These are phyloP conservation scores for Magallana angulata DNA, from an alignment of 1,140 invertebrate genomes.

Conservation along the genomic window DNA sequence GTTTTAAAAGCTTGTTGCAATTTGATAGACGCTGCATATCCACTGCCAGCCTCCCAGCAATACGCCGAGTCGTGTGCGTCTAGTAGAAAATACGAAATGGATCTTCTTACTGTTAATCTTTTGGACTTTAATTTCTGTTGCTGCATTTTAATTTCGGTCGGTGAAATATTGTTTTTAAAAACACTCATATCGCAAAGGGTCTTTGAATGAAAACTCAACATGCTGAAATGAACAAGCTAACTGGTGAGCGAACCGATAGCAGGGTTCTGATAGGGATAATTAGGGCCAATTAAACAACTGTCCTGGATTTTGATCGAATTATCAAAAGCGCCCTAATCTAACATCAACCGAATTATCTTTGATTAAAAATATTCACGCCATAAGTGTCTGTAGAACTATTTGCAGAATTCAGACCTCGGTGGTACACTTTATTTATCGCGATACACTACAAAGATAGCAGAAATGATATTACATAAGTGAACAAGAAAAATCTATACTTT, in stretches of 20 bases:
- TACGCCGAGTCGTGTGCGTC: too few species aligned
- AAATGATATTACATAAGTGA: slow-evolving; percentile 8
- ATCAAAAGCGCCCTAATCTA: background rate
- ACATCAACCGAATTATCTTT: slow-evolving; percentile 21
- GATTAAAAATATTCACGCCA: slow-evolving; percentile 27
- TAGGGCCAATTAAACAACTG: background rate
- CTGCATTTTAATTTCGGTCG: too few species aligned
- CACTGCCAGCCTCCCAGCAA: too few species aligned
- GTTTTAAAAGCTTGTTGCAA: slow-evolving; percentile 6
- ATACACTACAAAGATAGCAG: background rate
- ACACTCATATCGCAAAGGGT: background rate
- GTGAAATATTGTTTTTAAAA: background rate
- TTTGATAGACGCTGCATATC: too few species aligned
- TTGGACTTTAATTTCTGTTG: too few species aligned
- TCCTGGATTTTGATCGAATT: background rate
- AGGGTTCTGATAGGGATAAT: slow-evolving; percentile 18
- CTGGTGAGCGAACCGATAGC: background rate
- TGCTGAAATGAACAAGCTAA: background rate
- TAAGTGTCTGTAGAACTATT: background rate
- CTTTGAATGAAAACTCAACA: background rate
- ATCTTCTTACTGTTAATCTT: too few species aligned
- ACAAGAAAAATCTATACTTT: background rate
- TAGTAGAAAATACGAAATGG: too few species aligned
- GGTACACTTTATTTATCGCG: background rate
- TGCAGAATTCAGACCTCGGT: background rate